Conservation (phyloP, 2,113 vertebrate genomes). For the Isichthys henryi region DNA sequence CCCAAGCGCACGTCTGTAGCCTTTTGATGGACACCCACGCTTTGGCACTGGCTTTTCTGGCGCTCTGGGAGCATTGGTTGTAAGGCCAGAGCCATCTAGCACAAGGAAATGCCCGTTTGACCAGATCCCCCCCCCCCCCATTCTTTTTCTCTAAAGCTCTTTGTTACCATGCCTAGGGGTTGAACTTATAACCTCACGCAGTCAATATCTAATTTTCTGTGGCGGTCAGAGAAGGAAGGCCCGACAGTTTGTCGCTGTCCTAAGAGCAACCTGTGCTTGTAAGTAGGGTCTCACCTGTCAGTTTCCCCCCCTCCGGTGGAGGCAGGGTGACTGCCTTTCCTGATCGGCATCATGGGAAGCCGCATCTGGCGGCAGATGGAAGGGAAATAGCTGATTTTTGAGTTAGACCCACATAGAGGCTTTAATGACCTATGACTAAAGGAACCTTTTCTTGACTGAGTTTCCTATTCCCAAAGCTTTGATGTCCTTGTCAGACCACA, state of each 20-base stretch:
- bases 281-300: background rate
- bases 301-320: background rate
- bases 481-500: background rate
- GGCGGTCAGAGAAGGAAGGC: background rate
- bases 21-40: no score
- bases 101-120: background rate
- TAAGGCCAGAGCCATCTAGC: background rate
- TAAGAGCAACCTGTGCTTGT: background rate
- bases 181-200: conserved; percentile 4
- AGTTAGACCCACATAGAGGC: background rate
- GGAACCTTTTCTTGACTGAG: background rate
- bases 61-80: background rate
- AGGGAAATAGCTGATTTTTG: background rate
- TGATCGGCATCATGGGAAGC: background rate
- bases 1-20: background rate
- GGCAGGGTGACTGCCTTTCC: background rate
- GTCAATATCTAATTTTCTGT: background rate
- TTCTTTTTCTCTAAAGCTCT: background rate
- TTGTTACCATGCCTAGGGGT: background rate
- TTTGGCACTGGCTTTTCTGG: background rate
- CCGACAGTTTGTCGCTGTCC: background rate
- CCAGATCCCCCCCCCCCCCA: background rate
- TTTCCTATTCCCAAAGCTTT: background rate
- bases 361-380: background rate
- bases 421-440: background rate